phyloP scores from a whole-genome alignment of 2,113 vertebrate genomes.

The Orthonyx spaldingii region DNA sequence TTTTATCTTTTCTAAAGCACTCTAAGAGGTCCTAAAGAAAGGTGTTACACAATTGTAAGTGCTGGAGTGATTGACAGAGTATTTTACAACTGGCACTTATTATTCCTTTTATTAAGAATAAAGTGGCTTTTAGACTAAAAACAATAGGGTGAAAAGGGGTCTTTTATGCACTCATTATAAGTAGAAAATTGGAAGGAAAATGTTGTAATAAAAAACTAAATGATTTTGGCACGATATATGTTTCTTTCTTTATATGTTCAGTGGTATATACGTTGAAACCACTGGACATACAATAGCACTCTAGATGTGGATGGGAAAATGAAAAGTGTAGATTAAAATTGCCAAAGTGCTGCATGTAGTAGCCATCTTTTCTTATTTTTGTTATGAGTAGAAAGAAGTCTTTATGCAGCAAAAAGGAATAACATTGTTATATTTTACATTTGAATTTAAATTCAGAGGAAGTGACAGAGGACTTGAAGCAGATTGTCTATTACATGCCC shows the following conservation, averaged over 20 bases:
- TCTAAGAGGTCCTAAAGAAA: slow-evolving; percentile 66
- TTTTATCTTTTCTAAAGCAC: slow-evolving; percentile 74
- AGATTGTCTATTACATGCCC: slow-evolving; percentile 1
- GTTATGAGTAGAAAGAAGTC: slow-evolving; percentile 34
- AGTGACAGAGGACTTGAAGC: not conserved
- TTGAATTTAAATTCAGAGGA: not conserved
- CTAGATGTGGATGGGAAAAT: slow-evolving; percentile 17
- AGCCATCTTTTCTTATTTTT: slow-evolving; percentile 47
- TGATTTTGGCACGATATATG: slow-evolving; percentile 52
- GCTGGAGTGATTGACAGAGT: slow-evolving; percentile 73
- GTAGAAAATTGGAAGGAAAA: slow-evolving; percentile 71
- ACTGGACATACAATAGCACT: slow-evolving; percentile 41
- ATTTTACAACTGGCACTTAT: slow-evolving; percentile 75
- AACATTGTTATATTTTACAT: slow-evolving; percentile 5
- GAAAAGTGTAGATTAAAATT: slow-evolving; percentile 26
- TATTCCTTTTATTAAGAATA: slow-evolving; percentile 75
- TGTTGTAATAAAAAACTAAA: slow-evolving; percentile 67
- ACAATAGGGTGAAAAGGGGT: slow-evolving; percentile 72
- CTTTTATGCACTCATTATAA: slow-evolving; percentile 75
- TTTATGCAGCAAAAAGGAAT: slow-evolving; percentile 43
- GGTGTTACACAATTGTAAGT: slow-evolving; percentile 68
- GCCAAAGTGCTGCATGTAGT: slow-evolving; percentile 21
- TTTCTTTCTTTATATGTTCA: slow-evolving; percentile 58
- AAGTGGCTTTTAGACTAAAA: slow-evolving; percentile 78
- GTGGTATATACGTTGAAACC: slow-evolving; percentile 23